Evolutionary conservation across 2,797 vertebrate genomes (phyloP), one percentile per base, ranked within the genome.

Genomic region (Eptatretus atami): DNA sequence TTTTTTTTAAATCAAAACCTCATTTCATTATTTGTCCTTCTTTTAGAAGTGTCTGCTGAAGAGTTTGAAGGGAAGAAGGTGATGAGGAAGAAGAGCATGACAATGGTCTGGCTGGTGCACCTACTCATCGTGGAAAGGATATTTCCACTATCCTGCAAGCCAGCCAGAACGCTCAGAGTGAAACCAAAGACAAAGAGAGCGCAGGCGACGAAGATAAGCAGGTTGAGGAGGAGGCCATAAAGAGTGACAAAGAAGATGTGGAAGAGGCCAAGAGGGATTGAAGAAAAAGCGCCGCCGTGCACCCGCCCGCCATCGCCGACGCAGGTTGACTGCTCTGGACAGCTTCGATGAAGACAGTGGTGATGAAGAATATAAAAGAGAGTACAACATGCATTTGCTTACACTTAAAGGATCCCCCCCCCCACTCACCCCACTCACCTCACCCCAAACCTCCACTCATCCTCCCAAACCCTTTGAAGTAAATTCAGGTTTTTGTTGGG

Each of bases 121-220:
- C 57, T 61, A 25, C 25, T 25, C 57, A 61, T 25, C 57, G 57
- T 24, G 57, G 57, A n/a, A 61, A 61, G 12, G 57, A 61, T 12
- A 61, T 61, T 24, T 61, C 57, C 15, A 61, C 57, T n/a, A 61
- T 61, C 57, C 57, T 61, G 57, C 57, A 24, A n/a, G 57, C 57
- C 57, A 61, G 57, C 57, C 15, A 24, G 57, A n/a, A 24, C 15
- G 15, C 15, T 24, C 10, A 9, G 15, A 24, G 57, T n/a, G 57
- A 61, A 24, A n/a, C 57, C 15, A 24, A 61, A 10, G 57, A 61
- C 57, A 24, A 12, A n/a, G 10, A 61, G 11, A 61, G 57, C 12
- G 25, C n/a, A n/a, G 57, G 25, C 3, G 57, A 61, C 12, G 31
- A 44, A 44, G 31, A 44, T 44, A 44, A 4, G 31, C 31, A 44